Base-by-base conservation (phyloP, 2,113 vertebrate genomes). In the Lichenostomus cassidix region DNA sequence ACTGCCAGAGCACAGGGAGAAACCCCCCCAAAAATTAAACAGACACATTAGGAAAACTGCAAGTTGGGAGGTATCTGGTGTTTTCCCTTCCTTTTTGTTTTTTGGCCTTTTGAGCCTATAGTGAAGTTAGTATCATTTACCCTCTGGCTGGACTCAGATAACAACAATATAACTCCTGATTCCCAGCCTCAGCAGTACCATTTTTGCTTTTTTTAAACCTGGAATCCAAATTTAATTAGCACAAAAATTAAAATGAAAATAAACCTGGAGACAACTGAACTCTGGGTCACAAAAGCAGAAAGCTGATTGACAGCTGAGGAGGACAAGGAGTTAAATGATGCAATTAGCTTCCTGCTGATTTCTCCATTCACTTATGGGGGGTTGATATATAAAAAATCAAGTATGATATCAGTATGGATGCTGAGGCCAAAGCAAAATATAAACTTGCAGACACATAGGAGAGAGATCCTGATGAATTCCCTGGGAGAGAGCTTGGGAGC, bases 181-280 rank as follows among this genome's bases (percentile, higher is more conserved):
- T 90, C 82, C 39, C 64, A 86, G 85, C 50, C 47, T 90, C 44
- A 70, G 73, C 64, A 69, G 31, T 78, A 83, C 47, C 14, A 44
- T 64, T 92, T 91, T 81, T 94, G 63, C 85, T 92, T 89, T 95
- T 88, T 28, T 83, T 22, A 89, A 93, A 73, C 73, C 23, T 78
- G 83, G 49, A 89, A 94, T 92, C 73, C 80, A 95, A 92, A 93
- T 93, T 90, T 89, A 94, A 96, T 96, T 92, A 93, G 76, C 73
- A 85, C 39, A 92, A 84, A 95, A 74, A 91, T 56, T n/a, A 80
- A 90, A 80, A 93, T 50, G 13, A 86, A 89, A 93, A 74, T 91
- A 95, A 95, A 88, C 76, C 64, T 64, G 82, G 47, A 90, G 88
- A 94, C 46, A 80, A 41, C 21, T 81, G 77, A 94, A 79, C 37